These are phyloP conservation scores for Anguilla japonica DNA, from an alignment of 2,113 vertebrate genomes.

Conservation along the genomic window DNA sequence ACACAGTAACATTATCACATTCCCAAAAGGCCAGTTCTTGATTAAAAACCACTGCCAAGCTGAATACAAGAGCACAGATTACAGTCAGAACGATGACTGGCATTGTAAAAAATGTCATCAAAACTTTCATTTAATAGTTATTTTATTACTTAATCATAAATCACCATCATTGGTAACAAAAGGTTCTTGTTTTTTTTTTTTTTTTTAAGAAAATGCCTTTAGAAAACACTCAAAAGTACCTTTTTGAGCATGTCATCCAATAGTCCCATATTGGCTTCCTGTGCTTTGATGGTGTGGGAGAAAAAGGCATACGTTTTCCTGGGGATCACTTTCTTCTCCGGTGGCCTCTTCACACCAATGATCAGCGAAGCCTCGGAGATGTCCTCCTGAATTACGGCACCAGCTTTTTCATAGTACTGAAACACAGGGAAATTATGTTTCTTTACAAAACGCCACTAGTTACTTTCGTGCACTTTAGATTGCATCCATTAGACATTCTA, in stretches of 20 bases:
- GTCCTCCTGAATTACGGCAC: conserved; percentile 89
- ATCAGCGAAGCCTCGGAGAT: conserved; percentile 92
- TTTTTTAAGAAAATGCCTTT: not conserved
- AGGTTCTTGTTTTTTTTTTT: not conserved
- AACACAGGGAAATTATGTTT: conserved; percentile 24
- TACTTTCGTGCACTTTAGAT: not conserved
- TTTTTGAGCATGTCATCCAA: conserved; percentile 89
- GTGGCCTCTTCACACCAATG: conserved; percentile 89
- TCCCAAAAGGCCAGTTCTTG: not conserved
- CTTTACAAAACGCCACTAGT: not conserved
- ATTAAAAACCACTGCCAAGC: too few relatives aligned
- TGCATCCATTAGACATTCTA: not conserved
- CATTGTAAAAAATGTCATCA: too few relatives aligned
- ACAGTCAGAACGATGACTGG: not conserved
- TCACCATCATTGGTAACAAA: not conserved
- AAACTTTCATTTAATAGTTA: too few relatives aligned
- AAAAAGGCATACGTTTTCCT: conserved; percentile 96
- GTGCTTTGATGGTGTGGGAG: conserved; percentile 98
- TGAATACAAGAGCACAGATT: not conserved
- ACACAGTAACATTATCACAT: not conserved
- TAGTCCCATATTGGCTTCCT: conserved; percentile 93
- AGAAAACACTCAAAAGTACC: conserved; percentile 61
- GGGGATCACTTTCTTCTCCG: conserved; percentile 86
- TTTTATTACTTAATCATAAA: too few relatives aligned
- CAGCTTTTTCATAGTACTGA: conserved; percentile 89